These are phyloP conservation scores for Tetramorium alpestre DNA, from an alignment of 1,140 invertebrate species.

Conservation along the genomic window DNA sequence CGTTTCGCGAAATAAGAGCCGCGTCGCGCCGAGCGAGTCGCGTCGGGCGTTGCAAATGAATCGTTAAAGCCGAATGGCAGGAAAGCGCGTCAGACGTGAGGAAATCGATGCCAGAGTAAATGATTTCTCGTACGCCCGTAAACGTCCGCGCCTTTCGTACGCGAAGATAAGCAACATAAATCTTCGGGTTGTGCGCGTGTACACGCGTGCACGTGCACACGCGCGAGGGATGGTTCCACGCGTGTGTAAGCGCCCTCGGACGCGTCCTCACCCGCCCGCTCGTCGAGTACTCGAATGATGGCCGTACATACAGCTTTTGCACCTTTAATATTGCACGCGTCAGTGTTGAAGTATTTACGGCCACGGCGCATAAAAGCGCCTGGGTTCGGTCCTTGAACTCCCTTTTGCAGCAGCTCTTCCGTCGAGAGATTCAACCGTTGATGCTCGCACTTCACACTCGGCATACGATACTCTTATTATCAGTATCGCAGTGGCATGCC, in stretches of 20 bases:
- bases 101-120: conserved; percentile 72
- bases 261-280: conserved; percentile 60
- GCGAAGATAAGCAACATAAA: conserved; percentile 79
- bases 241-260: conserved; percentile 56
- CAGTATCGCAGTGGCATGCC: conserved; percentile 21
- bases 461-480: conserved; percentile 58
- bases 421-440: conserved; percentile 65
- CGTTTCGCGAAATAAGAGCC: conserved; percentile 32
- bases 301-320: conserved; percentile 76
- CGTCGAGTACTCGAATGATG: conserved; percentile 79
- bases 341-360: conserved; percentile 83
- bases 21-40: conserved; percentile 14
- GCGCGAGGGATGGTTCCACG: conserved; percentile 33
- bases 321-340: conserved; percentile 83
- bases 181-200: conserved; percentile 69
- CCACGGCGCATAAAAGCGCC: conserved; percentile 69
- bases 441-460: conserved; percentile 55
- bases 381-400: conserved; percentile 64
- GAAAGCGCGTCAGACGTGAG: conserved; percentile 43
- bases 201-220: conserved; percentile 59
- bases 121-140: conserved; percentile 65
- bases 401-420: conserved; percentile 65
- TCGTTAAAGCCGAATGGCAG: conserved; percentile 69
- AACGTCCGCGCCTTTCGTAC: conserved; percentile 66
- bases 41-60: conserved; percentile 69